These are phyloP conservation scores for Ctenodactylus gundi DNA, from an alignment of 2,113 vertebrate species.

Conservation along the genomic window DNA sequence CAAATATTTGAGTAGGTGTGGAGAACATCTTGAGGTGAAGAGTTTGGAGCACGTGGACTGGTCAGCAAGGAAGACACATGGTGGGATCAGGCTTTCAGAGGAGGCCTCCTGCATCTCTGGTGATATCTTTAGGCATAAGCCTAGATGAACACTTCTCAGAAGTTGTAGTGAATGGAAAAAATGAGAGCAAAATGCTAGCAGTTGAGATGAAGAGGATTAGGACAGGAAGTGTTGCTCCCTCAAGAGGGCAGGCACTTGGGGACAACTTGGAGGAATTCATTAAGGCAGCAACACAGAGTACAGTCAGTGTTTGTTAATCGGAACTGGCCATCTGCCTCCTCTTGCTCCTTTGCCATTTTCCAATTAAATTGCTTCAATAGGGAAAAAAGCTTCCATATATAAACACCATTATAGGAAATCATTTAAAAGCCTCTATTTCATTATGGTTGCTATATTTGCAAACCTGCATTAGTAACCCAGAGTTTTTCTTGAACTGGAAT, in stretches of 20 bases:
- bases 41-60: background rate
- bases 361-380: slow-evolving; percentile 57
- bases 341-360: slow-evolving; percentile 55
- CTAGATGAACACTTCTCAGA: background rate
- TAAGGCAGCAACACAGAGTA: background rate
- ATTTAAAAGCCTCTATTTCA: slow-evolving; percentile 59
- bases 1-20: too few species aligned
- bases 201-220: too few species aligned
- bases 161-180: background rate
- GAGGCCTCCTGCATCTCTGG: background rate
- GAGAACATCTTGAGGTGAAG: background rate
- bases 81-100: fast-evolving
- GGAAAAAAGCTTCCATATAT: slow-evolving; percentile 40
- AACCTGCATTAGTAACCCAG: slow-evolving; percentile 37
- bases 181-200: background rate
- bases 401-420: slow-evolving; percentile 66
- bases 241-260: background rate
- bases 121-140: background rate
- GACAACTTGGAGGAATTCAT: background rate
- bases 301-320: background rate
- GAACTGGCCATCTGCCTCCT: background rate
- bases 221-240: too few species aligned
- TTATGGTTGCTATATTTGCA: slow-evolving; percentile 43
- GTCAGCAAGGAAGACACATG: background rate
- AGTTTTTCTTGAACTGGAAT: background rate